Conservation (phyloP, 2,888 invertebrate genomes). For the Lasioglossum zephyrum region DNA sequence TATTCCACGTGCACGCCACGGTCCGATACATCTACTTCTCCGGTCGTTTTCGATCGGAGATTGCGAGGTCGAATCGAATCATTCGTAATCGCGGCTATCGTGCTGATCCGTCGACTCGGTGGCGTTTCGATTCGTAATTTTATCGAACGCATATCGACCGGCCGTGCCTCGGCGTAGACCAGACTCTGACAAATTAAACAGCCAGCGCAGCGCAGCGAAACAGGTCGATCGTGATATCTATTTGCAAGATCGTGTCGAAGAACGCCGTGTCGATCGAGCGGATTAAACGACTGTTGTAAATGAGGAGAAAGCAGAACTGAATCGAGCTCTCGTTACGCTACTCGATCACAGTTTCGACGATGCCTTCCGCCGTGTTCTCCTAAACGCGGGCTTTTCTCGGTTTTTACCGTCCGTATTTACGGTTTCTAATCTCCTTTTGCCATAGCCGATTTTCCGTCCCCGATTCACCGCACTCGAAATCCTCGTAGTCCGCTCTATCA, state of each 20-base stretch:
- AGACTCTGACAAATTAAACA: slow-evolving; percentile 8
- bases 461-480: slow-evolving; percentile 8
- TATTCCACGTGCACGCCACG: slow-evolving; percentile 32
- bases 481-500: not conserved
- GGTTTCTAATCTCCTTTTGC: slow-evolving; percentile 26
- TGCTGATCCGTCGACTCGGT: slow-evolving; percentile 1
- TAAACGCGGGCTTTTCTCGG: slow-evolving; percentile 9
- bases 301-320: slow-evolving; percentile 49
- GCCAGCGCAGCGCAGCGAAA: slow-evolving; percentile 5
- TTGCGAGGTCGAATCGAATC: slow-evolving; percentile 33
- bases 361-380: slow-evolving; percentile 13
- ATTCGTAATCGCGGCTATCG: slow-evolving; percentile 11
- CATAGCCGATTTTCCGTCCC: not conserved
- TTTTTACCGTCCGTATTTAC: not conserved
- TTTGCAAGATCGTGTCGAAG: slow-evolving; percentile 38
- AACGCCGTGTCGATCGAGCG: slow-evolving; percentile 32
- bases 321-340: slow-evolving; percentile 43
- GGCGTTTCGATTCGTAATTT: slow-evolving; percentile 46
- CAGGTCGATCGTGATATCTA: slow-evolving; percentile 46
- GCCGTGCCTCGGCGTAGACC: not conserved
- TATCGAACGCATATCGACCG: slow-evolving; percentile 25
- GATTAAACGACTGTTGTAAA: slow-evolving; percentile 48
- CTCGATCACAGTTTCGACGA: slow-evolving; percentile 29
- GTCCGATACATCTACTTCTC: slow-evolving; percentile 48
- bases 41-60: slow-evolving; percentile 45